Evolutionary conservation across 2,888 invertebrate species (phyloP).

Genomic region (Hirtodrosophila confusa): DNA sequence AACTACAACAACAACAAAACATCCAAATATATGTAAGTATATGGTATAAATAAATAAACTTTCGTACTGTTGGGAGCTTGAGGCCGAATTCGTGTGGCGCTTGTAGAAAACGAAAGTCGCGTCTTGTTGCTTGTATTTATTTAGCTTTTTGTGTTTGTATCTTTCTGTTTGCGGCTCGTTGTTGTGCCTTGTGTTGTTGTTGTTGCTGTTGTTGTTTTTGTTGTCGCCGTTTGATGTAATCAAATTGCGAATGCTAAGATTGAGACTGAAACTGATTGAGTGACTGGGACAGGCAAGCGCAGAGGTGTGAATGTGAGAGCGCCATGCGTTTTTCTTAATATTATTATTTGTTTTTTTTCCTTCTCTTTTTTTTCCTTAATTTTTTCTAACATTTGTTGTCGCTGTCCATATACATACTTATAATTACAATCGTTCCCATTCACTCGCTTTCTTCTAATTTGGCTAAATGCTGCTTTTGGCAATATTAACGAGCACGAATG

Average conservation of each 20-base stretch:
- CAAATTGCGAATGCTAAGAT: slow-evolving; percentile 66
- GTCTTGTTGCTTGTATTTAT: slow-evolving; percentile 43
- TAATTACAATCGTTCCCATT: slow-evolving; percentile 39
- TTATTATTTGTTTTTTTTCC: no score
- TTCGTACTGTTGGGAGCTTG: slow-evolving; percentile 56
- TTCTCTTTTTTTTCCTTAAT: slow-evolving; percentile 9
- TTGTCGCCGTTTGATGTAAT: slow-evolving; percentile 68
- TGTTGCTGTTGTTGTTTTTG: slow-evolving; percentile 38
- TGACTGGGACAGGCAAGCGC: slow-evolving; percentile 4
- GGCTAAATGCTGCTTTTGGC: slow-evolving; percentile 68
- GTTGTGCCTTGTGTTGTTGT: no score
- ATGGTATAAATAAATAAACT: slow-evolving; percentile 22
- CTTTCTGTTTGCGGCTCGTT: slow-evolving; percentile 42
- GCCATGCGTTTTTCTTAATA: slow-evolving; percentile 25
- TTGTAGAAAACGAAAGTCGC: slow-evolving; percentile 74
- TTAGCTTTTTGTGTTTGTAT: slow-evolving; percentile 35
- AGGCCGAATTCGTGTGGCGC: slow-evolving; percentile 59
- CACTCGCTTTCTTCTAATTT: slow-evolving; percentile 73
- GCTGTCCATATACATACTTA: slow-evolving; percentile 11
- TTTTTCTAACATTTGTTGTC: slow-evolving; percentile 43
- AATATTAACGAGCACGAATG: slow-evolving; percentile 52
- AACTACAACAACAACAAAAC: slow-evolving; percentile 10
- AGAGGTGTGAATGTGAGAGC: slow-evolving; percentile 21
- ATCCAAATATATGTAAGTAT: slow-evolving; percentile 5
- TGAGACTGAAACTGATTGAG: slow-evolving; percentile 13